Evolutionary conservation across 2,113 vertebrate genomes (phyloP), one percentile per base, ranked within the genome.

Genomic region (Hydrolagus affinis): DNA sequence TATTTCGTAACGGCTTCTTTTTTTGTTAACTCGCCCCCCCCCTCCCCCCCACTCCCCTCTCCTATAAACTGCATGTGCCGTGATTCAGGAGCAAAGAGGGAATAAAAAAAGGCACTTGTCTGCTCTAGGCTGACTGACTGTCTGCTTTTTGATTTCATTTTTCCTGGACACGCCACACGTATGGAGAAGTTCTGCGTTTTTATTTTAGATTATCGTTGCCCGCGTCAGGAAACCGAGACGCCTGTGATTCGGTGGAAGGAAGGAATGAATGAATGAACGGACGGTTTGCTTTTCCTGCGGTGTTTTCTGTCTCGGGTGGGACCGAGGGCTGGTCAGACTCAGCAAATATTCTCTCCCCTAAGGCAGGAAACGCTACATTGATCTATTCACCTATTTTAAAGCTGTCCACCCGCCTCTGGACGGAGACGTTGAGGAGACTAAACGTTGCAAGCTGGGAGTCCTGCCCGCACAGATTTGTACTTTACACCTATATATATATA

Each of bases 391-490:
- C 89, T 89, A 87, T 89, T 93, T n/a, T n/a, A n/a, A 93, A 92
- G 93, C 91, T 92, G 75, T 78, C 89, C 94, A 94, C 92, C 94
- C 94, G 94, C 94, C 92, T 92, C 91, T 91, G 87, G 78, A 90
- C 87, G 90, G 86, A 93, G 90, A 71, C 78, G 2, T 88, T 87
- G 90, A 86, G 88, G 89, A 83, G 89, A 77, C 70, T 89, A 90
- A 90, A 87, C 90, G 85, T 90, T 88, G 90, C 88, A 90, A 91
- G 91, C 91, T 91, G 90, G 76, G 88, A 89, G 91, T 89, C 90
- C 92, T 87, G 88, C 88, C 89, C 70, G 87, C 90, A 89, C 85
- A 86, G 85, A 70, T 86, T 87, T 70, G 80, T 83, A 30, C 78
- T 83, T 83, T 17, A 66, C 21, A 17, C 62, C 21, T 9, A 10